These are phyloP conservation scores for Hartigia nigra DNA, from an alignment of 2,888 invertebrate species.

Conservation along the genomic window DNA sequence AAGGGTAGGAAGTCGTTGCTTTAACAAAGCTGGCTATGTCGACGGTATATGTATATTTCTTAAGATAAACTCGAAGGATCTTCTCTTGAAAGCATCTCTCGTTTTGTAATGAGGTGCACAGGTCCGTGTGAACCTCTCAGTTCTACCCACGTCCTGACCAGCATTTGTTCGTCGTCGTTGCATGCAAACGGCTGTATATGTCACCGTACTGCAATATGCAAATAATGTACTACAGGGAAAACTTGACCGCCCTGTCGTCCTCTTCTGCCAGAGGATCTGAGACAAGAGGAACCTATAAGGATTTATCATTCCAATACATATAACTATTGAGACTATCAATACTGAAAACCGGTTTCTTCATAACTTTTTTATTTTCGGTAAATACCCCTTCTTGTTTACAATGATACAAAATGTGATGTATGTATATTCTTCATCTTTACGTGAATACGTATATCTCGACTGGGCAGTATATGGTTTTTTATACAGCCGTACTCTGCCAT, in stretches of 20 bases:
- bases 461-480: background rate
- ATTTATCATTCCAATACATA: conserved; percentile 31
- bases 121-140: conserved; percentile 32
- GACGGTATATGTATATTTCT: background rate
- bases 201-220: conserved; percentile 38
- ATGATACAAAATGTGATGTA: background rate
- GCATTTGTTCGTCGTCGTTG: conserved; percentile 47
- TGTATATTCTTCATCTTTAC: background rate
- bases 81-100: conserved; percentile 27
- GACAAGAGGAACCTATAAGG: conserved; percentile 36
- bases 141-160: conserved; percentile 31
- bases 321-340: background rate
- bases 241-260: conserved; percentile 29
- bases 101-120: conserved; percentile 45
- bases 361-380: background rate
- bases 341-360: background rate
- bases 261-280: conserved; percentile 30
- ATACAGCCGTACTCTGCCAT: conserved; percentile 13
- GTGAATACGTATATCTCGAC: background rate
- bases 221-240: conserved; percentile 30
- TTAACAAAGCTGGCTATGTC: background rate
- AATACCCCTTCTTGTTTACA: background rate
- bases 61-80: conserved; percentile 41
- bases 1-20: background rate
- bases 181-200: conserved; percentile 41